Base-by-base conservation (phyloP, 2,888 invertebrate genomes). In the Cosmia trapezina region DNA sequence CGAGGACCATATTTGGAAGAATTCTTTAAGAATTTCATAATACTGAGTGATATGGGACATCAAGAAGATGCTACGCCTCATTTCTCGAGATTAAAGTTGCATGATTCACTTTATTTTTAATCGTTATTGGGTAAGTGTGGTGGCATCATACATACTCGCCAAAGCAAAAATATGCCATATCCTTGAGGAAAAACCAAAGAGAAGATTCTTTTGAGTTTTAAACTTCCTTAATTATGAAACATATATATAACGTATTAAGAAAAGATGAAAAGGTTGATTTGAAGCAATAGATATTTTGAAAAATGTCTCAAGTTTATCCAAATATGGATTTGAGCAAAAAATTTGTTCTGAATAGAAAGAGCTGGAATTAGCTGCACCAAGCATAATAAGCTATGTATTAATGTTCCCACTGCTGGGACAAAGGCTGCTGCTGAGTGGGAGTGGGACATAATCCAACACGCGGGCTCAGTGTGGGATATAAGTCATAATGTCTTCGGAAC, bases 1-100 rank as follows among this genome's bases (percentile, higher is more conserved):
- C 85, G 72, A 70, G 22, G 19, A 4, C 83, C 75, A 75, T 83
- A 71, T 70, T 41, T 14, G 85, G 61, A 41, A 1, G 61, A 53
- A 80, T 67, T 73, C 68, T 66, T 49, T 56, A 86, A 54, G 47
- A 28, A 66, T 86, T 83, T 73, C 81, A 63, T 77, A 76, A 83
- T 70, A 17, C 19, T 43, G 60, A 69, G 41, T 81, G 63, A 76
- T 78, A 78, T 68, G 66, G 62, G 59, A 68, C 64, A 60, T 72
- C 59, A 65, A 54, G 59, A 73, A 72, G 78, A 75, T 76, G 68
- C 17, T 63, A 41, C 53, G 43, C 14, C 69, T 64, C 47, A 71
- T 69, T 69, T 67, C 8, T 56, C 19, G 22, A 6, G 33, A 64
- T 61, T 76, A 54, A 81, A 51, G 14, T 56, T 60, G 17, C 12